Base-by-base conservation (phyloP, 2,888 invertebrate species). In the Micoletzkya japonica region DNA sequence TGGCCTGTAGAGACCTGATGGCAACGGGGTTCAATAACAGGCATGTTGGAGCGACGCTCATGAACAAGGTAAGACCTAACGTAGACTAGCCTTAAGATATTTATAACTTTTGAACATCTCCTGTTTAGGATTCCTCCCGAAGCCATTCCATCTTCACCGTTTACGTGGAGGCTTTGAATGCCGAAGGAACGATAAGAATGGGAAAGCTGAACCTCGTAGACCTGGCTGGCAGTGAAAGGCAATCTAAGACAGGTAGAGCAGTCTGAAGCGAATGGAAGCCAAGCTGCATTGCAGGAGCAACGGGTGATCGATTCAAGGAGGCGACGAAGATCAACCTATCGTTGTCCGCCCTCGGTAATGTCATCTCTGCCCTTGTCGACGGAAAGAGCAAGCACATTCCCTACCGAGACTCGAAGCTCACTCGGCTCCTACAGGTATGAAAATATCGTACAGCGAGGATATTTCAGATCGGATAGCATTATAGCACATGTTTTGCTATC, bases 261-360 rank as follows among this genome's bases (percentile, higher is more conserved):
- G 58, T 56, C n/a, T 61, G 7, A 28, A 36, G 34, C 20, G 36
- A 14, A 58, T 14, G 4, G 0, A 36, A 30, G 6, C 24, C 4
- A 39, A 4, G 34, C 30, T 54, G 34, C 32, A 34, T 49, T 75
- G 39, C 17, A 75, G 94, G 94, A 69, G 92, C 97, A n/a, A 91
- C 91, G 26, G 89, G 89, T 78, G 79, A 83, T 59, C 68, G 83
- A 4, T 70, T 84, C 63, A 81, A 95, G 85, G 98, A 98, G 87
- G 97, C 97, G 0, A 94, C 95, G 0, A 97, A 96, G 88, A 98
- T 98, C 75, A 97, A 97, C 89, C 90, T 96, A 75, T 97, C 97
- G 0, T 90, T 98, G 0, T 96, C 97, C 0, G 96, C 95, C 0
- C 88, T 98, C 70, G 97, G 97, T 37, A 97, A 97, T 87, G 98